A percentile compares a stretch with the other conserved stretches of the same genome.
phyloP scores from a whole-genome alignment of 2,888 invertebrate species.

The Limnephilus marmoratus region DNA sequence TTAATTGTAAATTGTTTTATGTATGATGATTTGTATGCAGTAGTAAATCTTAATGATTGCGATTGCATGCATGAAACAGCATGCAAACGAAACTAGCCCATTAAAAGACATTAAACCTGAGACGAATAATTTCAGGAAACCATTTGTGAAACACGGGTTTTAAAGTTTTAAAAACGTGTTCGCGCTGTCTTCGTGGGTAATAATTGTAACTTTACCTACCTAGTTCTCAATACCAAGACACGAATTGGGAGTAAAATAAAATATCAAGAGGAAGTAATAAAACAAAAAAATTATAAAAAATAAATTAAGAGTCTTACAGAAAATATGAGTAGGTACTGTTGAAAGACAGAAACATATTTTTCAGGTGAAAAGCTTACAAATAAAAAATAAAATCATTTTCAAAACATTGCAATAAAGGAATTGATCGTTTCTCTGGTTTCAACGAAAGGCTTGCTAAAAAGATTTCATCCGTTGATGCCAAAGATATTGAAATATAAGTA shows the following conservation, averaged over 20 bases:
- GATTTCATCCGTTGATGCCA: too few relatives aligned
- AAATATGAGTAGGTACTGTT: too few relatives aligned
- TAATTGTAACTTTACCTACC: too few relatives aligned
- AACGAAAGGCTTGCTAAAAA: not conserved
- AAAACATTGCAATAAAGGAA: not conserved
- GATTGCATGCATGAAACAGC: not conserved
- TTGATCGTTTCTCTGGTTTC: not conserved
- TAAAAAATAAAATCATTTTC: not conserved
- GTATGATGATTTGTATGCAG: not conserved
- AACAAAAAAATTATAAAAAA: not conserved
- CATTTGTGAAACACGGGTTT: not conserved
- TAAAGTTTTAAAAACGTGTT: not conserved
- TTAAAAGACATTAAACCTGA: not conserved
- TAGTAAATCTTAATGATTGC: not conserved
- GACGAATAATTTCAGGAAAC: not conserved
- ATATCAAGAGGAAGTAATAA: not conserved
- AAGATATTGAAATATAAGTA: too few relatives aligned
- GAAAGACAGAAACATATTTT: too few relatives aligned
- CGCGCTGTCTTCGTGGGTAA: too few relatives aligned
- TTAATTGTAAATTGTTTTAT: too few relatives aligned
- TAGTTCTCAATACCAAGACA: too few relatives aligned
- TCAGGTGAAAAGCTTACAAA: too few relatives aligned
- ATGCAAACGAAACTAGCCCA: not conserved
- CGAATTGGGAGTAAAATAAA: not conserved
- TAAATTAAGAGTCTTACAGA: too few relatives aligned